phyloP scores from a whole-genome alignment of 2,888 invertebrate genomes.

The Philereme transversata region DNA sequence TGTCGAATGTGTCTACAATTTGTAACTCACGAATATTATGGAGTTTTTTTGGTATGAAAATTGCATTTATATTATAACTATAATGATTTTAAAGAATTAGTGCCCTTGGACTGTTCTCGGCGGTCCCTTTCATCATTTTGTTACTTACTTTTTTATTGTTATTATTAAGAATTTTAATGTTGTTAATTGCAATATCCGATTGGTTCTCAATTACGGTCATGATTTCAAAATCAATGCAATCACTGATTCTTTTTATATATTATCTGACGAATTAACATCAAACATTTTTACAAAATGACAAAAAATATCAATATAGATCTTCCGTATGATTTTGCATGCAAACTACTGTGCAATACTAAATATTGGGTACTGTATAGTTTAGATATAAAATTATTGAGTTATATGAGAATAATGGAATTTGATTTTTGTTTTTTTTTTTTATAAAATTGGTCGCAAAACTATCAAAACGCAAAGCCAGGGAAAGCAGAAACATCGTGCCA shows the following conservation, averaged over 20 bases:
- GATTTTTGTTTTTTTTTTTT: constrained; percentile 50
- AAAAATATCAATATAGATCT: constrained; percentile 41
- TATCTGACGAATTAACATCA: constrained; percentile 33
- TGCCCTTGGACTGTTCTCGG: constrained; percentile 75
- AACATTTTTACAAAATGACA: constrained; percentile 30
- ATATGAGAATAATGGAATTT: constrained; percentile 56
- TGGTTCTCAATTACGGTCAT: constrained; percentile 37
- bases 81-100: constrained; percentile 53
- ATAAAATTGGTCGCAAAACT: constrained; percentile 58
- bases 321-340: constrained; percentile 74
- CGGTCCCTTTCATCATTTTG: constrained; percentile 79
- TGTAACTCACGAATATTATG: constrained; percentile 73
- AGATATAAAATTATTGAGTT: constrained; percentile 60
- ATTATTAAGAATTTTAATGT: constrained; percentile 82
- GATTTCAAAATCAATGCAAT: constrained; percentile 49
- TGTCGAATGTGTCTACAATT: constrained; percentile 63
- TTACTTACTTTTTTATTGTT: constrained; percentile 81
- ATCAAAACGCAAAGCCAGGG: constrained; percentile 63
- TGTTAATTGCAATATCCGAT: constrained; percentile 74
- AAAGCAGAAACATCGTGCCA: constrained; percentile 60
- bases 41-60: constrained; percentile 69
- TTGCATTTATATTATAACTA: constrained; percentile 73
- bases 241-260: constrained; percentile 39
- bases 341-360: constrained; percentile 73
- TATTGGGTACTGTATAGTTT: constrained; percentile 70